Evolutionary conservation across 2,888 invertebrate genomes (phyloP), one percentile per base, ranked within the genome.

Genomic region (Mantis religiosa): DNA sequence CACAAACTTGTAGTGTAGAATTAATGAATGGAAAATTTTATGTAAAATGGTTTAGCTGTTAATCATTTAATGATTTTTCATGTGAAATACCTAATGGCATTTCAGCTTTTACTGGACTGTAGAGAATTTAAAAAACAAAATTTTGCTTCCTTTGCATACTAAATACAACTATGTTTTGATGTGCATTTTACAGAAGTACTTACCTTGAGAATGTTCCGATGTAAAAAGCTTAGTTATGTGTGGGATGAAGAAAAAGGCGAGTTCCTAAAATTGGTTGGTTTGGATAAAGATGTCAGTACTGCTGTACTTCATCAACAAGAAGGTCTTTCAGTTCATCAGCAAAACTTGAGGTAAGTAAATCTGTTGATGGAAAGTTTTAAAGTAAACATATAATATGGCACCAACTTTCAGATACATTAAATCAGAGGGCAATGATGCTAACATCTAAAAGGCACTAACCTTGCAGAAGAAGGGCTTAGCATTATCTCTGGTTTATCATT

Each of bases 161-260:
- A 28, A 54, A 1, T 71, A 6, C 8, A 20, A 20, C 15, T 71
- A 8, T 20, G 25, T n/a, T 25, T 14, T 82, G 54, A 41, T 87
- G n/a, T 86, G 30, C 15, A 83, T 87, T 34, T 89, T 89, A 8
- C 88, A 90, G 90, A 89, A 54, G 81, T 95, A 54, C 94, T 95
- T 87, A 94, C 94, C 85, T 94, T 96, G 88, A 94, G 96, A 3
- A 94, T 95, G 91, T 98, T 98, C 93, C 95, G 94, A 0, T 98
- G 97, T 92, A 98, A 98, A 92, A 98, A 98, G 92, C 94, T 97
- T 90, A 95, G 95, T 0, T 96, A 98, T 91, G 94, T 98, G 28
- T 98, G 98, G 98, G 97, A 98, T 92, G 93, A 93, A 0, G 94
- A 95, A 54, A 95, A 95, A 34, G 95, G 95, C 83, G 95, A 95